Percentiles rank a stretch among this genome's conserved stretches.
phyloP scores from a whole-genome alignment of 1,140 invertebrate genomes.

The Hyles euphorbiae region DNA sequence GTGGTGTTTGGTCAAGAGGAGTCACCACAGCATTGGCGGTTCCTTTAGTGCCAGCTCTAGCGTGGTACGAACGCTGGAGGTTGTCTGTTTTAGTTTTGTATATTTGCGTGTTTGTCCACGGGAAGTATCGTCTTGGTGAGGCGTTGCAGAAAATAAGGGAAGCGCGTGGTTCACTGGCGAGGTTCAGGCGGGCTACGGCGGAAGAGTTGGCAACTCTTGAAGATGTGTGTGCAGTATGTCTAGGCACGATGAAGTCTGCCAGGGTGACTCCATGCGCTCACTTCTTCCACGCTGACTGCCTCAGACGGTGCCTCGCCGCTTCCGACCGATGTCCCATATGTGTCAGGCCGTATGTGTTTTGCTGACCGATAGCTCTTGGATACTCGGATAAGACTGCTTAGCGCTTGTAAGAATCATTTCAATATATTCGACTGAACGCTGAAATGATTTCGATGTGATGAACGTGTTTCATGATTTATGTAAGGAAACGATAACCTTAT shows the following conservation, averaged over 20 bases:
- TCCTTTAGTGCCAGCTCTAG: constrained; percentile 73
- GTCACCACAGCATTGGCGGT: constrained; percentile 77
- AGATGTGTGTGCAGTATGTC: constrained; percentile 86
- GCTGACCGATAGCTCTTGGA: constrained; percentile 30
- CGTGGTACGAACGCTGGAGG: constrained; percentile 76
- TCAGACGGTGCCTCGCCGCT: constrained; percentile 82
- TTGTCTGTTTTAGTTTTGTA: constrained; percentile 79
- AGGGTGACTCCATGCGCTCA: constrained; percentile 86
- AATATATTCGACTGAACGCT: too few relatives aligned
- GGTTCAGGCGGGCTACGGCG: constrained; percentile 79
- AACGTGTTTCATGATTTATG: too few relatives aligned
- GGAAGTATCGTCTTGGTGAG: constrained; percentile 77
- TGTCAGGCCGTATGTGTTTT: constrained; percentile 71
- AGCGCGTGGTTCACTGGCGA: constrained; percentile 78
- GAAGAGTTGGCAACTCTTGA: constrained; percentile 82
- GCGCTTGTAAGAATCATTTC: not conserved
- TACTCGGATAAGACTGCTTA: constrained; percentile 33
- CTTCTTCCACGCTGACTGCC: constrained; percentile 85
- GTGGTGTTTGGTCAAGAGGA: constrained; percentile 77
- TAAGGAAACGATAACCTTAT: too few relatives aligned
- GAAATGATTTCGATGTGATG: too few relatives aligned
- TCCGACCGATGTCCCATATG: constrained; percentile 84
- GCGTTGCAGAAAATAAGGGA: constrained; percentile 74
- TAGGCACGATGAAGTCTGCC: constrained; percentile 81
- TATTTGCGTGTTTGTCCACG: constrained; percentile 81